These are phyloP conservation scores for Poeciliopsis gracilis DNA, from an alignment of 2,797 vertebrate species.

Conservation along the genomic window DNA sequence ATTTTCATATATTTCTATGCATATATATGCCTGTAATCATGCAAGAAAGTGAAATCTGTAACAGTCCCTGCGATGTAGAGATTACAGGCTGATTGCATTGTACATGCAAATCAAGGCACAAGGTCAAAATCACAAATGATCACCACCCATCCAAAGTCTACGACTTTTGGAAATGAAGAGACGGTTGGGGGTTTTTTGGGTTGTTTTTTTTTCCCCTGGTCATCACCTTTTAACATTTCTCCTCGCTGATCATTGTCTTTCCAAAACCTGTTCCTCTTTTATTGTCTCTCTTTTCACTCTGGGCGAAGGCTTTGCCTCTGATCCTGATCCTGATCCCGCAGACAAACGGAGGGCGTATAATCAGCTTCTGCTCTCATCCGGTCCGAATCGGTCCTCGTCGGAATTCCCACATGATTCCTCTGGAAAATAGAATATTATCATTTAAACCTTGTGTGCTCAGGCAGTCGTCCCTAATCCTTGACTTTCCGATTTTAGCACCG, in stretches of 20 bases:
- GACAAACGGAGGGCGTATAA: slow-evolving; percentile 68
- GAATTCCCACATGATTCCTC: slow-evolving; percentile 60
- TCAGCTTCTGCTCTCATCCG: slow-evolving; percentile 70
- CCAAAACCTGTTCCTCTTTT: slow-evolving; percentile 33
- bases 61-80: not conserved
- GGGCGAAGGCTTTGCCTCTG: slow-evolving; percentile 62
- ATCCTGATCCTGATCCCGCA: slow-evolving; percentile 71
- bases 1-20: too few relatives aligned
- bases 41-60: not conserved
- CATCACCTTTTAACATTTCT: slow-evolving; percentile 21
- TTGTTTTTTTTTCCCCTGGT: not conserved
- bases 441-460: slow-evolving; percentile 70
- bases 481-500: slow-evolving; percentile 35
- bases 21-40: not conserved
- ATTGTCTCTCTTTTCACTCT: slow-evolving; percentile 35
- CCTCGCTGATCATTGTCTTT: slow-evolving; percentile 25
- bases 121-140: slow-evolving; percentile 23
- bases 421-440: slow-evolving; percentile 54
- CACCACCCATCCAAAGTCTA: not conserved
- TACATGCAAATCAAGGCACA: slow-evolving; percentile 41
- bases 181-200: not conserved
- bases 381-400: slow-evolving; percentile 53
- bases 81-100: slow-evolving; percentile 47
- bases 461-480: slow-evolving; percentile 66
- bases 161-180: not conserved